These are phyloP conservation scores for Merodon equestris DNA, from an alignment of 2,888 invertebrate genomes.

Conservation along the genomic window DNA sequence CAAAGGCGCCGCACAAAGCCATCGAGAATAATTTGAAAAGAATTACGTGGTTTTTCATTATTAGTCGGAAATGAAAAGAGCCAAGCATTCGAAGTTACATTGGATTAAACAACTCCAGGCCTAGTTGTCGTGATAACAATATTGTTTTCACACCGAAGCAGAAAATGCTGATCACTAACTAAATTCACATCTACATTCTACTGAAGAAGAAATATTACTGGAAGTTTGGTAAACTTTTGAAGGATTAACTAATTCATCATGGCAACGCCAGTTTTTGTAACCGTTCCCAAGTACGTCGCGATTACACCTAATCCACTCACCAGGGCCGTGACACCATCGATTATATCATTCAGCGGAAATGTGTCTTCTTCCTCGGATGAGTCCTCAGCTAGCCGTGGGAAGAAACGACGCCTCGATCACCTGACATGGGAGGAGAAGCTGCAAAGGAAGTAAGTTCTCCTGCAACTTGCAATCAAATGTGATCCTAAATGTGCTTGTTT, in stretches of 20 bases:
- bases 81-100: constrained; percentile 22
- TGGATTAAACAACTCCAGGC: constrained; percentile 39
- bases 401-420: constrained; percentile 90
- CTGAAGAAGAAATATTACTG: neutral
- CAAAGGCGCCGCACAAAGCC: constrained; percentile 12
- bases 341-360: constrained; percentile 11
- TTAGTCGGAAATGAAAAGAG: constrained; percentile 51
- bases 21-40: neutral
- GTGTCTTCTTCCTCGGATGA: constrained; percentile 48
- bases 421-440: constrained; percentile 92
- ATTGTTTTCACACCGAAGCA: constrained; percentile 9
- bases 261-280: constrained; percentile 73
- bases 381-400: constrained; percentile 74
- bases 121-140: constrained; percentile 24
- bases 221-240: neutral
- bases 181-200: neutral
- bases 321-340: constrained; percentile 55
- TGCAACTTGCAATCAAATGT: neutral
- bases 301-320: constrained; percentile 72
- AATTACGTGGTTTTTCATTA: neutral
- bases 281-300: constrained; percentile 76
- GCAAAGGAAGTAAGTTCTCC: constrained; percentile 87
- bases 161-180: constrained; percentile 24
- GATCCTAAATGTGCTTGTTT: neutral
- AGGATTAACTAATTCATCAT: constrained; percentile 17